phyloP scores from a whole-genome alignment of 2,888 invertebrate species.

The Chaetogeoica ovagalla region DNA sequence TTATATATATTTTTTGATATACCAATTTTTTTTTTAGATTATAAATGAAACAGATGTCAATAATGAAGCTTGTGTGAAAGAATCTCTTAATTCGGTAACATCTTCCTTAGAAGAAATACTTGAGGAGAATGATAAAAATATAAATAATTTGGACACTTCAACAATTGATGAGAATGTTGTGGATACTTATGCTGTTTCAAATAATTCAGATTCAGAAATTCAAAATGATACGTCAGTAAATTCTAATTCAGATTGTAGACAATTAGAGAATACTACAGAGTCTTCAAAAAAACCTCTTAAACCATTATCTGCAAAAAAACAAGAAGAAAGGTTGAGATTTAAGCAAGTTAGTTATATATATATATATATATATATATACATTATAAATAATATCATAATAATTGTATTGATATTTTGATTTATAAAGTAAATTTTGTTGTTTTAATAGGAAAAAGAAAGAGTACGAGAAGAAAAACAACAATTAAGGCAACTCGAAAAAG shows the following conservation, averaged over 20 bases:
- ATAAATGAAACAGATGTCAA: not conserved
- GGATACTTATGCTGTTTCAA: not conserved
- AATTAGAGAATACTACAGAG: conserved; percentile 10
- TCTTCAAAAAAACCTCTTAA: conserved; percentile 12
- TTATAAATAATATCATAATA: not conserved
- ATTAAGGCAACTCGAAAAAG: conserved; percentile 54
- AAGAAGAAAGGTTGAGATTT: conserved; percentile 40
- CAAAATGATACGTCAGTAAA: conserved; percentile 1
- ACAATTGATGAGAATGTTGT: conserved; percentile 1
- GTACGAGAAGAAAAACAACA: conserved; percentile 54
- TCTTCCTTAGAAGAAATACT: not conserved
- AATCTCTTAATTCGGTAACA: too few species aligned
- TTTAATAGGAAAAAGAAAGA: conserved; percentile 52
- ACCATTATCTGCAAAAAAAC: conserved; percentile 41
- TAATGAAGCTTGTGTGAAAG: not conserved
- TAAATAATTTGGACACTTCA: not conserved
- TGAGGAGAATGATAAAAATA: not conserved
- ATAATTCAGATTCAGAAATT: conserved; percentile 17
- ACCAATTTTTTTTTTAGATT: not conserved
- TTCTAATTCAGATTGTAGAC: conserved; percentile 12
- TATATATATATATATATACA: not conserved
- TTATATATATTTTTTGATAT: too few species aligned
- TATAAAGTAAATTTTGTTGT: not conserved
- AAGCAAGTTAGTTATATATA: conserved; percentile 31
- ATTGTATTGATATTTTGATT: too few species aligned